These are phyloP conservation scores for Nasonovia ribisnigri DNA, from an alignment of 2,888 invertebrate genomes.

Conservation along the genomic window DNA sequence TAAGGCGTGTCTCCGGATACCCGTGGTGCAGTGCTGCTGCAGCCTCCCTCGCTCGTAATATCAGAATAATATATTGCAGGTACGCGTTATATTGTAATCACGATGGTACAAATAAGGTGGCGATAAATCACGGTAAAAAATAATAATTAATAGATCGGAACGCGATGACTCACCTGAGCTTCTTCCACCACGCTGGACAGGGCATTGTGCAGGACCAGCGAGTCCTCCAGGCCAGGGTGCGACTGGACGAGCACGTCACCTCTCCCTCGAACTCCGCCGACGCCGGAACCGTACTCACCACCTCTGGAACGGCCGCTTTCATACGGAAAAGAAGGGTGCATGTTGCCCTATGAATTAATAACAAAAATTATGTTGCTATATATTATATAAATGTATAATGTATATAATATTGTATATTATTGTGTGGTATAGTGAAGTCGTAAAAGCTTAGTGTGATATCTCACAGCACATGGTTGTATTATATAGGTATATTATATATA, in stretches of 20 bases:
- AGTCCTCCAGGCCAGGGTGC: slow-evolving; percentile 69
- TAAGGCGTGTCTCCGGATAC: slow-evolving; percentile 42
- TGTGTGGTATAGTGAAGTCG: not conserved
- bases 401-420: not conserved
- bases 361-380: not conserved
- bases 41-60: not conserved
- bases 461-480: not conserved
- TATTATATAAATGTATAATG: not conserved
- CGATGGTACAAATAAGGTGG: not conserved
- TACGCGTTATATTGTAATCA: not conserved
- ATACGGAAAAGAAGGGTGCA: slow-evolving; percentile 73
- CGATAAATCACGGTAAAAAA: not conserved
- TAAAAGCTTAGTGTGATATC: not conserved
- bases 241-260: slow-evolving; percentile 68
- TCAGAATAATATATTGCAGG: not conserved
- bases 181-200: slow-evolving; percentile 82
- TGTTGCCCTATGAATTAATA: slow-evolving; percentile 71
- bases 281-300: slow-evolving; percentile 68
- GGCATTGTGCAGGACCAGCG: slow-evolving; percentile 78
- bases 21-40: slow-evolving; percentile 2
- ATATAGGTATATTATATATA: too few relatives aligned
- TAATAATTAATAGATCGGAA: not conserved
- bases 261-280: slow-evolving; percentile 67
- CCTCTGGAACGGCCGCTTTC: slow-evolving; percentile 71
- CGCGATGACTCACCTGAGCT: slow-evolving; percentile 71